phyloP scores from a whole-genome alignment of 1,140 invertebrate species.

The Oreohelix idahoensis region DNA sequence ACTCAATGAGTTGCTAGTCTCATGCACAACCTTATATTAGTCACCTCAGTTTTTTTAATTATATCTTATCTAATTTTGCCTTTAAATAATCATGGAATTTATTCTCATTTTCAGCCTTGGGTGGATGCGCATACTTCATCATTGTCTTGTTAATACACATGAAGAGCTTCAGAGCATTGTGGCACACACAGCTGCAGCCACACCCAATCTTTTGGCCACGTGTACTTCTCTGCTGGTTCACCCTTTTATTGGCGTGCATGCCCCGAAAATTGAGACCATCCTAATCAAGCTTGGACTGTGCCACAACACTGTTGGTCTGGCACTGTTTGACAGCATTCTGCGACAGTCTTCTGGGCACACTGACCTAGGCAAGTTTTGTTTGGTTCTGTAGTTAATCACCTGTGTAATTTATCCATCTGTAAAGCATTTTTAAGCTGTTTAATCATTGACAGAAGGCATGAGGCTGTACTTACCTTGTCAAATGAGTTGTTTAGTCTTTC shows the following conservation, averaged over 20 bases:
- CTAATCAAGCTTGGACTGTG: slow-evolving; percentile 72
- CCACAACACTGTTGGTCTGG: slow-evolving; percentile 70
- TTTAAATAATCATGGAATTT: neutral
- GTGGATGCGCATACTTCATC: slow-evolving; percentile 81
- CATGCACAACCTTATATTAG: too few relatives aligned
- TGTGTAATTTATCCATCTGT: too few relatives aligned
- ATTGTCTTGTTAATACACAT: slow-evolving; percentile 78
- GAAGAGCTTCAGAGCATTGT: slow-evolving; percentile 69
- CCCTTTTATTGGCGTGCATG: slow-evolving; percentile 75
- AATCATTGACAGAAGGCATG: too few relatives aligned
- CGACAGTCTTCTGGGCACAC: slow-evolving; percentile 50
- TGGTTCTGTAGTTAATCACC: neutral
- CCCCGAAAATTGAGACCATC: slow-evolving; percentile 71
- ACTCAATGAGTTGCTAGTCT: too few relatives aligned
- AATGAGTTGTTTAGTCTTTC: too few relatives aligned
- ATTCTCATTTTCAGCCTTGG: slow-evolving; percentile 74
- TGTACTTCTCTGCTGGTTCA: slow-evolving; percentile 84
- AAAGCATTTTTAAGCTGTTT: too few relatives aligned
- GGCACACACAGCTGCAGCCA: slow-evolving; percentile 77
- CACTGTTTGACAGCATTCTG: slow-evolving; percentile 71
- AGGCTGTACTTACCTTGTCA: too few relatives aligned
- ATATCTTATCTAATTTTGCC: too few relatives aligned
- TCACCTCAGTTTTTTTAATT: too few relatives aligned
- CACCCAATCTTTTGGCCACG: slow-evolving; percentile 81
- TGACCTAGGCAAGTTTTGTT: slow-evolving; percentile 43